Evolutionary conservation across 2,113 vertebrate species (phyloP).

Genomic region (Myiozetetes cayanensis): DNA sequence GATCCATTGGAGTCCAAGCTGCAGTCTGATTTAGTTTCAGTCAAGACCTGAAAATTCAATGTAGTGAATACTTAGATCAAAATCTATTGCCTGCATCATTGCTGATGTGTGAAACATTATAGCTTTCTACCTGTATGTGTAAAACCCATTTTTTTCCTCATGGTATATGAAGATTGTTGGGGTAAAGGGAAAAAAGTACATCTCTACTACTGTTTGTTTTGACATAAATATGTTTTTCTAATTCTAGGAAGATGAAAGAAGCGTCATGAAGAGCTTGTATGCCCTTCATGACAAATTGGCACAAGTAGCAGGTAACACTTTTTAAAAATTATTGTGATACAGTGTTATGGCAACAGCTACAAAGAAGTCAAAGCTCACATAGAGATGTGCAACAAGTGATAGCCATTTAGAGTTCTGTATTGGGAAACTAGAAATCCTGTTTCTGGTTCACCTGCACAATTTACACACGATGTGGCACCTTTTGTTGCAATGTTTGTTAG

Average conservation of each 20-base stretch:
- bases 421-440: not conserved
- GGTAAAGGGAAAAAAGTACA: not conserved
- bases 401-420: not conserved
- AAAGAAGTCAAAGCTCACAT: not conserved
- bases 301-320: constrained; percentile 85
- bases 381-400: not conserved
- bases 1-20: not conserved
- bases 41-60: not conserved
- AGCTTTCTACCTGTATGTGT: not conserved
- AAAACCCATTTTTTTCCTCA: not conserved
- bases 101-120: not conserved
- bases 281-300: constrained; percentile 92
- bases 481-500: not conserved
- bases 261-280: constrained; percentile 87
- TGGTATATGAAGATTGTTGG: not conserved
- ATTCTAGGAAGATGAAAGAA: constrained; percentile 77
- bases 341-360: not conserved
- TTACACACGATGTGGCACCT: not conserved
- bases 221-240: constrained; percentile 29
- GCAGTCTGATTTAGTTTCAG: not conserved
- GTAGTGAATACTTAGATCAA: not conserved
- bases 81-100: not conserved
- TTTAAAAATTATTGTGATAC: constrained; percentile 1
- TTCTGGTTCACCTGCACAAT: not conserved
- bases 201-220: not conserved